Base-by-base conservation (phyloP, 2,113 vertebrate species). In the Papio anubis region DNA sequence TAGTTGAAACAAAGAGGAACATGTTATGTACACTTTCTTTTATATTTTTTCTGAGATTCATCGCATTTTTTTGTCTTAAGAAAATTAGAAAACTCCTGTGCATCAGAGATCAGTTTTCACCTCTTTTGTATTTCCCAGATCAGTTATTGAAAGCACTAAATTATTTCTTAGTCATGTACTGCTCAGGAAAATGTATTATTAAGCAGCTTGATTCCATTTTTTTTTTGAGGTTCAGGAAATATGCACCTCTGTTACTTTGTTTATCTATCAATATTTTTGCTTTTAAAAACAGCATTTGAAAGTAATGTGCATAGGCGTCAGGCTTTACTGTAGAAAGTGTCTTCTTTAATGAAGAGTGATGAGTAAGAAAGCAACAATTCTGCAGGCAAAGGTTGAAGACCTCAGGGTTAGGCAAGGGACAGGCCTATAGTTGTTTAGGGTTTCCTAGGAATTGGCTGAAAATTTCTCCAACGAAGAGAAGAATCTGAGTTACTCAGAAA, bases 331-430 rank as follows among this genome's bases (percentile, higher is more conserved):
- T 23, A 52, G 45, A 14, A 90, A 92, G n/a, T 2, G 0, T 17
- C 11, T 13, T 50, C 82, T 14, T 3, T 16, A 11, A 11, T 2
- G 8, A 59, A 32, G 11, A 0, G 3, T 6, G 45, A 48, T 5
- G 4, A 17, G 13, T 25, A 20, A 25, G 61, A 38, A 55, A 18
- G 16, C 32, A 50, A 8, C 4, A 4, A 5, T 8, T 43, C 88
- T 59, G n/a, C 14, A 50, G 45, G 43, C 48, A 6, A 38, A 73
- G 40, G 21, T 32, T 21, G 3, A 2, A 20, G 52, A 85, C 32
- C 48, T 35, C 1, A 0, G 14, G 12, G 57, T 2, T 18, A 32
- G 40, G 30, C 50, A 9, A 35, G 23, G 17, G 30, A 52, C 20
- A 30, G n/a, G n/a, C 18, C 52, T 16, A 5, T 2, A 1, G 21